These are phyloP conservation scores for Nemoura dubitans DNA, from an alignment of 2,888 invertebrate species.

Conservation along the genomic window DNA sequence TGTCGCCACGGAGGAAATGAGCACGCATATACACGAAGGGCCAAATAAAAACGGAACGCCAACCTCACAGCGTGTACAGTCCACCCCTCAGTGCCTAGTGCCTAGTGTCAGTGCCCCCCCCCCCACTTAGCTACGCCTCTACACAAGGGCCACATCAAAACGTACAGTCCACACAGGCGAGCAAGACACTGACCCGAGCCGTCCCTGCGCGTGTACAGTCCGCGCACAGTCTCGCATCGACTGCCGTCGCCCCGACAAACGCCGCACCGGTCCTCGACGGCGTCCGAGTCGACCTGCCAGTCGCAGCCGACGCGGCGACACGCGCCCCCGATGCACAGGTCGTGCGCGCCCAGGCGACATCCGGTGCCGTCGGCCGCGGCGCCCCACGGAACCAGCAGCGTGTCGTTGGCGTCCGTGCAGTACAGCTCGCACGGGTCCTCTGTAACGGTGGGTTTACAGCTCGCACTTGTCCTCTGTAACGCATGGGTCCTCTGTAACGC, in stretches of 20 bases:
- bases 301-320: slow-evolving; percentile 91
- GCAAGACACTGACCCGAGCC: slow-evolving; percentile 57
- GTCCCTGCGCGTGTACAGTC: slow-evolving; percentile 64
- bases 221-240: slow-evolving; percentile 77
- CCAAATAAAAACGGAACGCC: too few species aligned
- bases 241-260: slow-evolving; percentile 86
- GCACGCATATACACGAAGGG: too few species aligned
- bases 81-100: too few species aligned
- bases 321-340: slow-evolving; percentile 84
- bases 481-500: too few species aligned
- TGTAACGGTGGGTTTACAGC: too few species aligned
- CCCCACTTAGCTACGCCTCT: too few species aligned
- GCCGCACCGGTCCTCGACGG: slow-evolving; percentile 85
- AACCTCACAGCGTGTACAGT: too few species aligned
- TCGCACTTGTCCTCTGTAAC: too few species aligned
- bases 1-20: too few species aligned
- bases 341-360: slow-evolving; percentile 80
- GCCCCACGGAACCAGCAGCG: slow-evolving; percentile 77
- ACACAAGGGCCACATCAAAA: too few species aligned
- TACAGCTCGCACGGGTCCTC: slow-evolving; percentile 83
- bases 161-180: too few species aligned
- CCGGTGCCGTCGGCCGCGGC: slow-evolving; percentile 87
- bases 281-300: slow-evolving; percentile 83
- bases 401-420: slow-evolving; percentile 80
- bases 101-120: too few species aligned